These are phyloP conservation scores for Yasuhikotakia modesta DNA, from an alignment of 2,797 vertebrate species.

Conservation along the genomic window DNA sequence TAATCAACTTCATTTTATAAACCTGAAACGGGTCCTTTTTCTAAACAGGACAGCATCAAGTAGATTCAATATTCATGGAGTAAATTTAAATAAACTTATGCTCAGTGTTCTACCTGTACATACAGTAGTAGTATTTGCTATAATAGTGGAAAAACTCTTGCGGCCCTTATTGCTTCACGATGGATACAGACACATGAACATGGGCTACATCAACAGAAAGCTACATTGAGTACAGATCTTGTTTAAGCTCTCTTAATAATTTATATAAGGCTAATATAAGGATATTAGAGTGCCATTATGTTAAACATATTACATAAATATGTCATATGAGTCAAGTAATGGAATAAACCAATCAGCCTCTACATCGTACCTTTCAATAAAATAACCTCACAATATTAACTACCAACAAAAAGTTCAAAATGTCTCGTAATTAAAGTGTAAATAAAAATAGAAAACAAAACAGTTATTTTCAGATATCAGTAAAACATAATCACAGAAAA, in stretches of 20 bases:
- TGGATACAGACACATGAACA: background rate
- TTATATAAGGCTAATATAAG: constrained; percentile 40
- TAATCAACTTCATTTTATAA: constrained; percentile 24
- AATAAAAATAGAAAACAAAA: background rate
- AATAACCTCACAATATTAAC: background rate
- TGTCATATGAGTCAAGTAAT: constrained; percentile 16
- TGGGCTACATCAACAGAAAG: constrained; percentile 1
- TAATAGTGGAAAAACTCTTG: constrained; percentile 35
- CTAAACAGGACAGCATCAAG: constrained; percentile 18
- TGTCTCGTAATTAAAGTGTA: background rate
- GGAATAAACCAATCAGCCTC: background rate
- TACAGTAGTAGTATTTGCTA: constrained; percentile 25
- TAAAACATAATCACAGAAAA: background rate
- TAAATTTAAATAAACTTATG: constrained; percentile 34
- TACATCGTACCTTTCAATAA: background rate
- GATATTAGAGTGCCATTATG: constrained; percentile 29
- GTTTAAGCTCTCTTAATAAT: constrained; percentile 31
- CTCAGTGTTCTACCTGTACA: constrained; percentile 7
- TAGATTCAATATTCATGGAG: constrained; percentile 22
- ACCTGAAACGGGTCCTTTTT: constrained; percentile 39
- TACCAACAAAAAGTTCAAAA: background rate
- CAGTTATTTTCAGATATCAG: background rate
- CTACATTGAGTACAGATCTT: constrained; percentile 19
- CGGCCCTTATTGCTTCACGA: constrained; percentile 56
- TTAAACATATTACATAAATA: constrained; percentile 25